These are phyloP conservation scores for Cheirogaleus medius DNA, from an alignment of 2,113 vertebrate species.

Conservation along the genomic window DNA sequence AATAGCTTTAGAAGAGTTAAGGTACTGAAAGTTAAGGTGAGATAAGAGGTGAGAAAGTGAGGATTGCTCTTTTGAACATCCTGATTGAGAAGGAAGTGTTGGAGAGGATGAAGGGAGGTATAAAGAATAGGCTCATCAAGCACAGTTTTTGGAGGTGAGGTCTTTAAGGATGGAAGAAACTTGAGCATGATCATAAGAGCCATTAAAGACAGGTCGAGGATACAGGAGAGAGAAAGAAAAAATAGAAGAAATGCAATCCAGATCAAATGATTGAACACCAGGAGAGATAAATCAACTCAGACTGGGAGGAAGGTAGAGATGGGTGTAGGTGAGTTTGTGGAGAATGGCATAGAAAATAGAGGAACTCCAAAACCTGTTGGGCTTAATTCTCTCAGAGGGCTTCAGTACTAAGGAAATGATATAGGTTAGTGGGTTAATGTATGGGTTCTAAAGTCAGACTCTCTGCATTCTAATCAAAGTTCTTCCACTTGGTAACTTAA, in stretches of 20 bases:
- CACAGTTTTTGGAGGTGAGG: not conserved
- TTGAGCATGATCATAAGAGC: not conserved
- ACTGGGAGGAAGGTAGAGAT: not conserved
- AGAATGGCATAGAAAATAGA: not conserved
- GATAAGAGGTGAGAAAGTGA: not conserved
- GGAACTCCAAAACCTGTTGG: not conserved
- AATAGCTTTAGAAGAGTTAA: not conserved
- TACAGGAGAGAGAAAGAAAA: conserved; percentile 17
- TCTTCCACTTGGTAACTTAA: not conserved
- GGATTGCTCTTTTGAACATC: not conserved
- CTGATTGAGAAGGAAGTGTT: not conserved
- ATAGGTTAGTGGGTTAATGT: not conserved
- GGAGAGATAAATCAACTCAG: not conserved
- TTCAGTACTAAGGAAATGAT: not conserved
- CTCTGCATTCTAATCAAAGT: not conserved
- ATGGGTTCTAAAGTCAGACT: not conserved
- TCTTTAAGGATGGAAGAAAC: not conserved
- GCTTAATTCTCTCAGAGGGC: not conserved
- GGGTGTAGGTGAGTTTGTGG: not conserved
- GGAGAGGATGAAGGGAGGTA: not conserved
- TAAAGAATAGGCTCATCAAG: not conserved
- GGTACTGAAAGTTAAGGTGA: not conserved
- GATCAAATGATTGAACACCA: not conserved
- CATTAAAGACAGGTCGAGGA: not conserved
- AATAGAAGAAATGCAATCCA: not conserved